A percentile compares a stretch with the other conserved stretches of the same genome.
Evolutionary conservation across 2,888 invertebrate species (phyloP).

Genomic region (Brachypalpus laphriformis): DNA sequence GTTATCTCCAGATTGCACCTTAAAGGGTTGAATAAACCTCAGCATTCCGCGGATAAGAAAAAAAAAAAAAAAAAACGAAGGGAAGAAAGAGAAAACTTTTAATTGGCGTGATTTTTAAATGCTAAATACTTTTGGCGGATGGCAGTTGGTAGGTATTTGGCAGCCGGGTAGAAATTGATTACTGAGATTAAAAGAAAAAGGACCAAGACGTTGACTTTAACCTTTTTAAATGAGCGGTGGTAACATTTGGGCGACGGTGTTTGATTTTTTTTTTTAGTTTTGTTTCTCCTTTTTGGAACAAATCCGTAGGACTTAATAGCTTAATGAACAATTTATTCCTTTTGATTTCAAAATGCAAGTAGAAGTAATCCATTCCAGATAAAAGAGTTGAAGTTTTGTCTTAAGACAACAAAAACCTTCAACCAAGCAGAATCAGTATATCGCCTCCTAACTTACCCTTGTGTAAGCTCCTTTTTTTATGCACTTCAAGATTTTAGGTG

Average conservation of each 20-base stretch:
- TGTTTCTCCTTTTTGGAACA: background rate
- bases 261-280: background rate
- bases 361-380: background rate
- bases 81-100: conserved; percentile 58
- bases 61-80: background rate
- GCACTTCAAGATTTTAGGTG: too few species aligned
- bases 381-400: background rate
- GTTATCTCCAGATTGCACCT: conserved; percentile 68
- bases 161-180: conserved; percentile 60
- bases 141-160: conserved; percentile 58
- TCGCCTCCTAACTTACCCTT: too few species aligned
- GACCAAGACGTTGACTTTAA: background rate
- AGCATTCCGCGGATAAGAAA: conserved; percentile 14
- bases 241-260: conserved; percentile 43
- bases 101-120: conserved; percentile 73
- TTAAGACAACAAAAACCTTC: too few species aligned
- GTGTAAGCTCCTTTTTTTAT: too few species aligned
- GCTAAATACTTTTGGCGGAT: conserved; percentile 63
- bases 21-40: conserved; percentile 61
- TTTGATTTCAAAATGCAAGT: background rate
- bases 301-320: background rate
- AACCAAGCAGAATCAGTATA: too few species aligned
- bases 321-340: background rate
- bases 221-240: conserved; percentile 28
- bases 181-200: conserved; percentile 50